Evolutionary conservation across 2,888 invertebrate genomes (phyloP).

Genomic region (Amiota minor): DNA sequence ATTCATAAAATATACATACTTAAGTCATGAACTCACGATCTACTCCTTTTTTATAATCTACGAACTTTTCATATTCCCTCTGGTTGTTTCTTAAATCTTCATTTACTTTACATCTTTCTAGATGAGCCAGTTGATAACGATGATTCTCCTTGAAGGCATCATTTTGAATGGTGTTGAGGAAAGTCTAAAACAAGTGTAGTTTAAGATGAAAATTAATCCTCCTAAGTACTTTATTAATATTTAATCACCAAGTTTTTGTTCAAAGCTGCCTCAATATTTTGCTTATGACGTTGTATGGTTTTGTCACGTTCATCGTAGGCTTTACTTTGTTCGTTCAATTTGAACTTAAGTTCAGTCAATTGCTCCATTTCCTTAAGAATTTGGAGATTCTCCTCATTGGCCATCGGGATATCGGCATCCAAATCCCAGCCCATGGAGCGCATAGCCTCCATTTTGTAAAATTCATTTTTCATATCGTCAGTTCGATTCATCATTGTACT

Average conservation of each 20-base stretch:
- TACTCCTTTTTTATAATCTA: slow-evolving; percentile 59
- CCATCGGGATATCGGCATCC: slow-evolving; percentile 85
- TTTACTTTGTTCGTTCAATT: slow-evolving; percentile 74
- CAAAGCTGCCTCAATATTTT: slow-evolving; percentile 75
- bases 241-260: slow-evolving; percentile 76
- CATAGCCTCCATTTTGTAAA: slow-evolving; percentile 56
- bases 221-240: neutral
- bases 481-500: too few species aligned
- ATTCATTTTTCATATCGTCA: too few species aligned
- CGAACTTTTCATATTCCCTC: slow-evolving; percentile 60
- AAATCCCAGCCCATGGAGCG: slow-evolving; percentile 71
- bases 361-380: slow-evolving; percentile 73
- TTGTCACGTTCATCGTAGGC: slow-evolving; percentile 72
- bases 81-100: slow-evolving; percentile 61
- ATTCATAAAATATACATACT: neutral
- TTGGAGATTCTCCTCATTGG: slow-evolving; percentile 80
- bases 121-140: slow-evolving; percentile 66
- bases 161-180: slow-evolving; percentile 76
- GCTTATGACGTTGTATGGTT: slow-evolving; percentile 74
- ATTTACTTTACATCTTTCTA: slow-evolving; percentile 71
- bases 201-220: neutral
- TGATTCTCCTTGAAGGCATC: slow-evolving; percentile 82
- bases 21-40: slow-evolving; percentile 59
- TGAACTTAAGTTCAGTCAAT: slow-evolving; percentile 74
- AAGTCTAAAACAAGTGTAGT: slow-evolving; percentile 74